Base-by-base conservation (phyloP, 1,140 invertebrate species). In the fruit fly (Drosophila melanogaster) region DNA sequence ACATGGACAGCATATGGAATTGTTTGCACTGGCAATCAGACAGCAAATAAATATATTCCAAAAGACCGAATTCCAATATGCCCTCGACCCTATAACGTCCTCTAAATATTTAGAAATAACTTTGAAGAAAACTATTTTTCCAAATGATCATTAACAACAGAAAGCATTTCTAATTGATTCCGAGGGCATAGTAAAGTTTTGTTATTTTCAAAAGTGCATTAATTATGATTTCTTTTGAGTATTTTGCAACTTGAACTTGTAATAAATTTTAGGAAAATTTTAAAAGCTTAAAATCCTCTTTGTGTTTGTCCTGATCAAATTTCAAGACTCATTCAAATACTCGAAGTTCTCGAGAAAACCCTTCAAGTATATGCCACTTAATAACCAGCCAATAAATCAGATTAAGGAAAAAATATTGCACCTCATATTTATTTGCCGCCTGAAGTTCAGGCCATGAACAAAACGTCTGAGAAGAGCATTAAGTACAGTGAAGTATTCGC, bases 1-100 rank as follows among this genome's bases (percentile, higher is more conserved):
- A 72, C 67, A 70, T 57, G 67, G 50, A 71, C 67, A 57, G 67
- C 67, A 71, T 71, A 70, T 71, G 65, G 67, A 70, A 70, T 70
- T 71, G 64, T 71, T 70, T 70, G 41, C 64, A 65, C 56, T 70
- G 51, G 35, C 65, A 71, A 71, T 71, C 67, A 70, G 67, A 57
- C 51, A 44, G 49, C 49, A 40, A 11, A 11, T 33, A 57, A 26
- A 49, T 19, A 40, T 56, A 22, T 35, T 14, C 12, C 1, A 47
- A n/a, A 15, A 26, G 26, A 35, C 30, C 66, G 66, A 72, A 51
- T 72, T 44, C 22, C 11, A 15, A 30, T 19, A 60, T 60, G 54
- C 66, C 10, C 54, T 50, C 37, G 7, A n/a, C 14, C 19, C 3
- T 12, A 30, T 26, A 8, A 14, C 3, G 7, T 0, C 2, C 0